Conservation (phyloP, 2,888 invertebrate genomes). For the Diogma glabrata region DNA sequence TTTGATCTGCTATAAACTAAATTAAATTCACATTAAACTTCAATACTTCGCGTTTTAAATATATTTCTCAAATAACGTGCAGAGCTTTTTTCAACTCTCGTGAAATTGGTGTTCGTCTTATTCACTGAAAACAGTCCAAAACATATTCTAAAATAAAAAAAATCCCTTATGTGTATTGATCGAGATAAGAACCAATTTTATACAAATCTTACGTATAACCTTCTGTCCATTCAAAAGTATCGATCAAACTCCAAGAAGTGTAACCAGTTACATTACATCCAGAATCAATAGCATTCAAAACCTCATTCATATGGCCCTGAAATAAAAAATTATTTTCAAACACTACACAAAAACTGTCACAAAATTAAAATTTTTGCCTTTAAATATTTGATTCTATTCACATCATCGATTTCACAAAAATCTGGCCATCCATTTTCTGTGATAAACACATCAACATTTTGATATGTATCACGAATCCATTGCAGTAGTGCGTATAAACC, state of each 20-base stretch:
- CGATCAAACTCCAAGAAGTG: slow-evolving; percentile 49
- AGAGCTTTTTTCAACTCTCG: too few relatives aligned
- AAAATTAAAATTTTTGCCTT: not conserved
- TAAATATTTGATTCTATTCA: slow-evolving; percentile 24
- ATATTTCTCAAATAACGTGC: too few relatives aligned
- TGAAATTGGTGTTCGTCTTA: too few relatives aligned
- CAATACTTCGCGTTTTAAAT: too few relatives aligned
- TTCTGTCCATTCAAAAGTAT: slow-evolving; percentile 51
- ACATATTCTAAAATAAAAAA: too few relatives aligned
- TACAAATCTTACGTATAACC: slow-evolving; percentile 38
- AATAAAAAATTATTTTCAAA: too few relatives aligned
- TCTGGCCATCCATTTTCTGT: slow-evolving; percentile 6
- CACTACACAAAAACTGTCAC: not conserved
- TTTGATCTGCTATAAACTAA: too few relatives aligned
- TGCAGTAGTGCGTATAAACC: not conserved
- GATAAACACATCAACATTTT: not conserved
- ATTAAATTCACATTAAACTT: too few relatives aligned
- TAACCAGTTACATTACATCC: slow-evolving; percentile 41
- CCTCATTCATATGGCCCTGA: slow-evolving; percentile 30
- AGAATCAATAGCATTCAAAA: slow-evolving; percentile 21
- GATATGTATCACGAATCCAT: not conserved
- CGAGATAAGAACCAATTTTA: too few relatives aligned
- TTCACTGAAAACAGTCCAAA: too few relatives aligned
- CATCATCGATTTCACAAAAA: slow-evolving; percentile 23
- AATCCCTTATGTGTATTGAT: too few relatives aligned